Evolutionary conservation across 2,113 vertebrate species (phyloP), one percentile per base, ranked within the genome.

Genomic region (Dipodomys merriami): DNA sequence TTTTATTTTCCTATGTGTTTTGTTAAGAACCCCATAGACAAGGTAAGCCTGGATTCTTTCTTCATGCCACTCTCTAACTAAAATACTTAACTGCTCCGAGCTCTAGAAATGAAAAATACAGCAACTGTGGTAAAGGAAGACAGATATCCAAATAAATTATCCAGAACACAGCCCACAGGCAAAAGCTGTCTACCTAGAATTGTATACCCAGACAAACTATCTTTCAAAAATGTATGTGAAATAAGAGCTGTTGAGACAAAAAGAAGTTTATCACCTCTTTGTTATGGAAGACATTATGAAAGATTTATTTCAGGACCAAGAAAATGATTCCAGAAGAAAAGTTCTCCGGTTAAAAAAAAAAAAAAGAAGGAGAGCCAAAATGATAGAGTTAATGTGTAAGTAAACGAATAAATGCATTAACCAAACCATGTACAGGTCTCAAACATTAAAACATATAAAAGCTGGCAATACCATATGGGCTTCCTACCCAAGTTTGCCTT

Each of bases 111-210:
- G 44, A 91, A 93, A 95, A 85, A 33, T 53, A 87, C 0, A 90
- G 87, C 73, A 76, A 81, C 0, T 33, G 29, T 87, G 84, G 72
- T 57, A 65, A 78, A 73, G 49, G 64, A n/a, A 72, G 86, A 71
- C 30, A 92, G 33, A 84, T 44, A 93, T 65, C 64, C 84, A 96
- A 88, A 94, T 94, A 94, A 89, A 95, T 91, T 82, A 95, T 49
- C 81, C 78, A 91, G 18, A 91, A 84, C 35, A 88, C 16, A 20
- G 19, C 29, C 39, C 86, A 74, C 78, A 89, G 93, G 84, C 35
- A 86, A 86, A 96, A 92, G 65, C 39, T 68, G 65, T 71, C 90
- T 88, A 49, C 76, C 39, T 91, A 68, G 29, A 86, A 94, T 44
- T 76, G 44, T 65, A 93, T 33, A 89, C 33, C 60, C 65, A 82